Evolutionary conservation across 2,888 invertebrate species (phyloP).

Genomic region (Eulithis testata): DNA sequence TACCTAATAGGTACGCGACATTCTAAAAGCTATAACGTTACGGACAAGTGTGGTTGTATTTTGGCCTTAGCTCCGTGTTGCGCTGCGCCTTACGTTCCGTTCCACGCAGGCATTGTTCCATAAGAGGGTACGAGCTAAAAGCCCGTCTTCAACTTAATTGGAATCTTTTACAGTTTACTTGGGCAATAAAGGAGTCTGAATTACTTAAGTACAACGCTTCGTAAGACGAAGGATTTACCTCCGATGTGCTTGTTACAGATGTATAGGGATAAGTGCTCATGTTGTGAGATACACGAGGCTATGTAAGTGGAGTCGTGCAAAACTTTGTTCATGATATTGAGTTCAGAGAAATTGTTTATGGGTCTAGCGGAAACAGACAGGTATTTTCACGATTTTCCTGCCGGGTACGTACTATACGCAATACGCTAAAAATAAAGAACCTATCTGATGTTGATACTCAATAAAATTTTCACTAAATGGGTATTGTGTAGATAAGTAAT

Average conservation of each 20-base stretch:
- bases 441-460: too few relatives aligned
- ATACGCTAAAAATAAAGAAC: too few relatives aligned
- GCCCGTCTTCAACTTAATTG: constrained; percentile 71
- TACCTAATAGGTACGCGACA: constrained; percentile 38
- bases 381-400: too few relatives aligned
- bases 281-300: constrained; percentile 25
- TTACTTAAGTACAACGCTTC: constrained; percentile 52
- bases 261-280: constrained; percentile 44
- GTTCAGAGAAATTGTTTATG: constrained; percentile 9
- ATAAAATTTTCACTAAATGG: too few relatives aligned
- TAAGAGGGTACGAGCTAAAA: constrained; percentile 65
- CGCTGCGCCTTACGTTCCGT: constrained; percentile 40
- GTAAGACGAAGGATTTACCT: constrained; percentile 46
- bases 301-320: constrained; percentile 12
- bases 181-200: constrained; percentile 68
- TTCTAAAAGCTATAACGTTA: neutral
- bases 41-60: too few relatives aligned
- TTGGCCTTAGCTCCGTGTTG: constrained; percentile 11
- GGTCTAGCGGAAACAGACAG: neutral
- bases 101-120: constrained; percentile 60
- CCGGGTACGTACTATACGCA: too few relatives aligned
- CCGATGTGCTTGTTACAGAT: constrained; percentile 53
- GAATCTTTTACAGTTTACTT: constrained; percentile 82
- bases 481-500: neutral
- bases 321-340: constrained; percentile 23